Evolutionary conservation across 1,140 invertebrate species (phyloP).

Genomic region (Camponotus vicinus): DNA sequence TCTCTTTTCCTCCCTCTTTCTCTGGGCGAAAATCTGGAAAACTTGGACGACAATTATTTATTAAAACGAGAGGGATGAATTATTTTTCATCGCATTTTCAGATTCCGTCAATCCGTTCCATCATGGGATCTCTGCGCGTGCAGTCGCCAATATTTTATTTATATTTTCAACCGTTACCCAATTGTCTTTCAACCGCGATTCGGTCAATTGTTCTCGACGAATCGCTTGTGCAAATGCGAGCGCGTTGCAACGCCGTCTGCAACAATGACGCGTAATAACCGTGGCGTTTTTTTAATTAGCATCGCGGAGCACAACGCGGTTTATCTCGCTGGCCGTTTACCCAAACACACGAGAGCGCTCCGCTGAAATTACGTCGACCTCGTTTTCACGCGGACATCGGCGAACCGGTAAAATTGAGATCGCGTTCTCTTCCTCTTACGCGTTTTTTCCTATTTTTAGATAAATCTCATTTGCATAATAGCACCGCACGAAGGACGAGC

Average conservation of each 20-base stretch:
- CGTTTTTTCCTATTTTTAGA: constrained; percentile 61
- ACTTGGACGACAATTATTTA: constrained; percentile 59
- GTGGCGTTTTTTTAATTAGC: constrained; percentile 60
- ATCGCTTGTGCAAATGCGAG: constrained; percentile 54
- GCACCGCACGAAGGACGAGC: constrained; percentile 20
- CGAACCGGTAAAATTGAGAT: constrained; percentile 57
- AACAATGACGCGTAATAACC: constrained; percentile 64
- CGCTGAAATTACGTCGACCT: constrained; percentile 57
- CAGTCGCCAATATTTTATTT: constrained; percentile 57
- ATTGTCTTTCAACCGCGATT: constrained; percentile 61
- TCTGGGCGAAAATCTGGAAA: constrained; percentile 32
- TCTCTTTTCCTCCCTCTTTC: neutral
- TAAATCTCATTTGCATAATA: constrained; percentile 68
- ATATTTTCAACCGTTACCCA: constrained; percentile 55
- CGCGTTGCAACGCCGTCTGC: constrained; percentile 36
- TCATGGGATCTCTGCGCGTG: constrained; percentile 32
- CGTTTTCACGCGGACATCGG: constrained; percentile 53
- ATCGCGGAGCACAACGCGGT: constrained; percentile 49
- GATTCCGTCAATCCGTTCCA: constrained; percentile 52
- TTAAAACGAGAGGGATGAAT: constrained; percentile 42
- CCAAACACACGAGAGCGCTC: constrained; percentile 47
- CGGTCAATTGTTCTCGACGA: constrained; percentile 62
- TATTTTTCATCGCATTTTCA: constrained; percentile 57
- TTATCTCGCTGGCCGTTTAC: constrained; percentile 56
- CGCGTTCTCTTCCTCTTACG: constrained; percentile 28